Evolutionary conservation across 2,113 vertebrate species (phyloP).

Genomic region (Meleagris gallopavo): DNA sequence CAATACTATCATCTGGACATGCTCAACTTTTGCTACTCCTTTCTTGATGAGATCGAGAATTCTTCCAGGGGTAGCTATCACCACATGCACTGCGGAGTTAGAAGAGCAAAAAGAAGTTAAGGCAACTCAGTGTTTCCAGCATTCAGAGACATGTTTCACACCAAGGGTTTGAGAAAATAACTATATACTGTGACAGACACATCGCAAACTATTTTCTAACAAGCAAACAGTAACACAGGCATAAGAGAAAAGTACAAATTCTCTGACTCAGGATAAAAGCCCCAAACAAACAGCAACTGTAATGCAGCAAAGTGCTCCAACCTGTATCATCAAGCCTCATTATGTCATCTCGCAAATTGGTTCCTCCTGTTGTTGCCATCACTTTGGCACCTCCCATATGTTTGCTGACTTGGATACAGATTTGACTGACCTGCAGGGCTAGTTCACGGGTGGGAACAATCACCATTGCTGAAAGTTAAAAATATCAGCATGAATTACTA

Average conservation of each 20-base stretch:
- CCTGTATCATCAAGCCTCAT: conserved; percentile 99
- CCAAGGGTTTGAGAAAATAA: not conserved
- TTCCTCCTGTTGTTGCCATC: conserved; percentile 99
- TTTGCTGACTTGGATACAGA: conserved; percentile 99
- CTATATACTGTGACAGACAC: not conserved
- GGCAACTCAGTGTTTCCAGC: not conserved
- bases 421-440: conserved; percentile 99
- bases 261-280: not conserved
- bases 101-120: conserved; percentile 6
- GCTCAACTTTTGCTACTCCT: conserved; percentile 97
- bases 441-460: conserved; percentile 99
- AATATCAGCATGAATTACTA: not conserved
- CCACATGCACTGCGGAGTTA: conserved; percentile 89
- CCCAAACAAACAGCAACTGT: not conserved
- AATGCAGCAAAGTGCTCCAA: conserved; percentile 41
- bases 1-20: conserved; percentile 98
- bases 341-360: conserved; percentile 98
- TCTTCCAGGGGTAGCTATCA: conserved; percentile 97
- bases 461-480: conserved; percentile 87
- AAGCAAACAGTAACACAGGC: not conserved
- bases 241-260: not conserved
- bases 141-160: accelerated
- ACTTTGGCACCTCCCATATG: conserved; percentile 99
- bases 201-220: not conserved
- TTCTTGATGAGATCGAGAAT: conserved; percentile 99